A percentile compares a stretch with the other conserved stretches of the same genome.
Conservation (phyloP, 1,140 invertebrate species). For the Muscidifurax raptorellus region DNA sequence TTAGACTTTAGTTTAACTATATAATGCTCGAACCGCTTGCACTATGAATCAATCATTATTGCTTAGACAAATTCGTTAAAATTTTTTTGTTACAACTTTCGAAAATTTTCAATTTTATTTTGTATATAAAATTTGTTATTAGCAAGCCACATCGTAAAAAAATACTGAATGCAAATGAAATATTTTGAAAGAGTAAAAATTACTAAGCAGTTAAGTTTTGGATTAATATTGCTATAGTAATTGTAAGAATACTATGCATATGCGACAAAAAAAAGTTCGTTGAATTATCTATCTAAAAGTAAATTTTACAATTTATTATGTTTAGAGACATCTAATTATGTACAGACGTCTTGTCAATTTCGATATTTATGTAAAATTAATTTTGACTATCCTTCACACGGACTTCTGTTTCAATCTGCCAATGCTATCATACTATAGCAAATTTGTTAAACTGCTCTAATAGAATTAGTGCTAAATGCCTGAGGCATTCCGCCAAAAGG, state of each 20-base stretch:
- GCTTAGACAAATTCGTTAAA: constrained; percentile 50
- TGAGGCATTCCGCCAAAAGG: not conserved
- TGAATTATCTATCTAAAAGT: not conserved
- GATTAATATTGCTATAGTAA: not conserved
- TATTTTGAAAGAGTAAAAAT: not conserved
- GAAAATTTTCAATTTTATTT: constrained; percentile 22
- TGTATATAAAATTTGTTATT: constrained; percentile 2
- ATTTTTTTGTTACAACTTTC: constrained; percentile 19
- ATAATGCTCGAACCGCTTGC: constrained; percentile 42
- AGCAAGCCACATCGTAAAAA: not conserved
- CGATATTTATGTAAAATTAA: not conserved
- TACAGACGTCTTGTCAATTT: constrained; percentile 38
- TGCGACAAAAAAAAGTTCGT: not conserved
- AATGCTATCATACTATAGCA: not conserved
- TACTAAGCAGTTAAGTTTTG: not conserved
- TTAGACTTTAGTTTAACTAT: constrained; percentile 35
- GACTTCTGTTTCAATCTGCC: not conserved
- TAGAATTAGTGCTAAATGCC: not conserved
- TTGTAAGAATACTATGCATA: not conserved
- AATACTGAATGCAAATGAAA: not conserved
- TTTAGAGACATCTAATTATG: constrained; percentile 41
- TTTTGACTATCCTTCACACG: not conserved
- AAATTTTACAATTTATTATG: not conserved
- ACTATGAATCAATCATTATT: constrained; percentile 48
- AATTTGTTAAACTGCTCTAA: not conserved